Evolutionary conservation across 1,140 invertebrate species (phyloP).

Genomic region (Dendroctonus ponderosae): DNA sequence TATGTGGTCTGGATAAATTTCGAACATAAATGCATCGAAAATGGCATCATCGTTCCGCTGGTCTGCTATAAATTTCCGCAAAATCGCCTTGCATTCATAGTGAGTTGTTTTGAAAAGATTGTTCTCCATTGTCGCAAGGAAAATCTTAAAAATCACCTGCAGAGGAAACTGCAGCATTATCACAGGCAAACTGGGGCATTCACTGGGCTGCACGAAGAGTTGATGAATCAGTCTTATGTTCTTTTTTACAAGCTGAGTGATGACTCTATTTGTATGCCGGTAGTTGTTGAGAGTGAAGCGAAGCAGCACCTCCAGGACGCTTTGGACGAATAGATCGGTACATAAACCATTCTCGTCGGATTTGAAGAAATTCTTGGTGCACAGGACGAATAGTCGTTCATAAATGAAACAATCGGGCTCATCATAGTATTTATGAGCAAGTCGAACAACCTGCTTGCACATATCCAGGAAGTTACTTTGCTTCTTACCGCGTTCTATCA

Average conservation of each 20-base stretch:
- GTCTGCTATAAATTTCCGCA: slow-evolving; percentile 35
- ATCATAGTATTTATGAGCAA: slow-evolving; percentile 49
- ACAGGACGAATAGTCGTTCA: slow-evolving; percentile 42
- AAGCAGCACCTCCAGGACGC: slow-evolving; percentile 48
- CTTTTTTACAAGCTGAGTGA: slow-evolving; percentile 52
- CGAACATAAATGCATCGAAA: slow-evolving; percentile 44
- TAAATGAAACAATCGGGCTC: slow-evolving; percentile 30
- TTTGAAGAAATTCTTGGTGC: slow-evolving; percentile 54
- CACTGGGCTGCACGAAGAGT: too few relatives aligned
- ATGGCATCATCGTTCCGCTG: slow-evolving; percentile 17
- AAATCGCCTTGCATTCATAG: slow-evolving; percentile 37
- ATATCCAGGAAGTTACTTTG: slow-evolving; percentile 57
- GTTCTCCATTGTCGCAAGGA: slow-evolving; percentile 31
- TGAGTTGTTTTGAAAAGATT: slow-evolving; percentile 22
- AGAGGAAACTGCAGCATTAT: slow-evolving; percentile 36
- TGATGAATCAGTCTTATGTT: slow-evolving; percentile 46
- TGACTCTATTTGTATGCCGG: slow-evolving; percentile 28
- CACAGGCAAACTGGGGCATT: slow-evolving; percentile 28
- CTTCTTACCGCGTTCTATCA: slow-evolving; percentile 57
- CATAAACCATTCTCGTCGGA: slow-evolving; percentile 52
- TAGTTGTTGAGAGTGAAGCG: slow-evolving; percentile 48
- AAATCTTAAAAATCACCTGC: slow-evolving; percentile 39
- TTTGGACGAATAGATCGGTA: slow-evolving; percentile 51
- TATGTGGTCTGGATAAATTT: slow-evolving; percentile 17
- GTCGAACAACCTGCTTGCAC: slow-evolving; percentile 53